Evolutionary conservation across 2,888 invertebrate species (phyloP), one percentile per base, ranked within the genome.

Genomic region (Drosophila borealis): DNA sequence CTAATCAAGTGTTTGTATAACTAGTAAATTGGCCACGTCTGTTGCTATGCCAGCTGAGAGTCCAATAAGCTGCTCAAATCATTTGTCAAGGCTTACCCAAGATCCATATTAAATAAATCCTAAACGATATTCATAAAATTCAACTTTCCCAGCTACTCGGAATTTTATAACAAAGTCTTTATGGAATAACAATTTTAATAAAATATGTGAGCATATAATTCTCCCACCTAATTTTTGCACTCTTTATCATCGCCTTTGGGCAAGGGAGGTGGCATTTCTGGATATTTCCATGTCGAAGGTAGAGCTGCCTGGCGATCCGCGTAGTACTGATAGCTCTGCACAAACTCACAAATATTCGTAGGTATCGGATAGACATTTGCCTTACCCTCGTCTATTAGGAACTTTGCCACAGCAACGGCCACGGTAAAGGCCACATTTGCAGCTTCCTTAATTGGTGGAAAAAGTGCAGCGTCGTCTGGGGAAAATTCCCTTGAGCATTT

Each of bases 271-370:
- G 13, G 8, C 36, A 11, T 0, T 57, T 37, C 0, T 6, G 80
- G 82, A 25, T 87, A 82, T 0, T 51, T 0, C 89, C 89, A 82
- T 0, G 74, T 55, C 0, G 19, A 8, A 1, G 78, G 37, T 39
- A 83, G 2, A 0, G 78, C 49, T 6, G 51, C n/a, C 0, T 63
- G 36, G 6, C 60, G 63, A 0, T 13, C 14, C 9, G 67, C 39
- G 0, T 19, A 1, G n/a, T 82, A 89, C 1, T 62, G 17, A 14
- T 66, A 64, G 0, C 13, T 3, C 0, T 19, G 3, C 1, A 82
- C 10, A 34, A 17, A 63, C 2, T 54, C 36, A 3, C 46, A 57
- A 0, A 87, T 5, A 11, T 80, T 14, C 0, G 54, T 14, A 3
- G 84, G 64, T 9, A 37, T 8, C 0, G 78, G 66, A 44, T 39